phyloP scores from a whole-genome alignment of 2,113 vertebrate species.

The Canis aureus region DNA sequence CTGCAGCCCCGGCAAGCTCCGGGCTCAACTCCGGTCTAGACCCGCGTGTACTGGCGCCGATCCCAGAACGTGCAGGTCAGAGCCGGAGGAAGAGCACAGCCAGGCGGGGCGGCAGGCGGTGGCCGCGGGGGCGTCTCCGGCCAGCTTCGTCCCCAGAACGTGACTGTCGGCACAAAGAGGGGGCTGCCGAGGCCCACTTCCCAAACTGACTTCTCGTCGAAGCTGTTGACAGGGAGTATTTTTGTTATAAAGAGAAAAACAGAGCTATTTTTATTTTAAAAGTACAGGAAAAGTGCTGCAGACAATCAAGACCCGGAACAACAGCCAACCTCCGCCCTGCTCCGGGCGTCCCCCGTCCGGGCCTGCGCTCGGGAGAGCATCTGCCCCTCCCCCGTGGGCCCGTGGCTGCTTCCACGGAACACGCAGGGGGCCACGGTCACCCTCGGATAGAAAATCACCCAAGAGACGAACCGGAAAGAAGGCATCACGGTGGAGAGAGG shows the following conservation, averaged over 20 bases:
- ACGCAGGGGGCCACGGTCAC: neutral
- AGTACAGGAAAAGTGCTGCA: neutral
- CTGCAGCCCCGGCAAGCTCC: neutral
- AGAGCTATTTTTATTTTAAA: neutral
- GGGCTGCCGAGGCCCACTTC: neutral
- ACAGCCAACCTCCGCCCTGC: neutral
- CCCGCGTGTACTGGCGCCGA: neutral
- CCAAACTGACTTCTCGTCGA: neutral
- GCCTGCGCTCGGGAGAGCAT: accelerated
- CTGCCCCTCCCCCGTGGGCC: neutral
- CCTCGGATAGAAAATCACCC: neutral
- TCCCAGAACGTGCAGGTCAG: neutral
- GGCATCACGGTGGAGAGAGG: neutral
- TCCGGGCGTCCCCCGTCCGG: accelerated
- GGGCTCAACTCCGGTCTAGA: neutral
- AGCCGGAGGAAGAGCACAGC: neutral
- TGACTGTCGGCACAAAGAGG: neutral
- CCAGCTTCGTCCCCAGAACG: neutral
- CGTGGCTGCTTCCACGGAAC: neutral
- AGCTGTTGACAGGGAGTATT: neutral
- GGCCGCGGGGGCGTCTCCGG: neutral
- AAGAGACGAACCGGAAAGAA: neutral
- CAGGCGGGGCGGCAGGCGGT: neutral
- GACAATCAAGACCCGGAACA: neutral
- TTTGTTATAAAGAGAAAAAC: neutral